Percentiles rank a stretch among this genome's conserved stretches.
Evolutionary conservation across 2,888 invertebrate genomes (phyloP).

Genomic region (Hyalella azteca): DNA sequence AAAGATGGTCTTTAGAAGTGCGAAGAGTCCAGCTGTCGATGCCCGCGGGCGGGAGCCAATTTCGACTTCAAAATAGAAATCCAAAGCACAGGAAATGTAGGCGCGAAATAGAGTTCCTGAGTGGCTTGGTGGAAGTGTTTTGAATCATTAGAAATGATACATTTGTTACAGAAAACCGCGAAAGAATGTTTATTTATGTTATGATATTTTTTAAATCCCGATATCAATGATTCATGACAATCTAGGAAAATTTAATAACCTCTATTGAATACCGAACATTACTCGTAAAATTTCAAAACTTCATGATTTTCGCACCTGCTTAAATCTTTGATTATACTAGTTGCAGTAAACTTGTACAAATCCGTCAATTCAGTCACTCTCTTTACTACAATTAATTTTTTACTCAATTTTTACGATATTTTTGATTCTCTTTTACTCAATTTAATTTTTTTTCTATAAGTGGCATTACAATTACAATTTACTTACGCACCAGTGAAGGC

Average conservation of each 20-base stretch:
- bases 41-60: background rate
- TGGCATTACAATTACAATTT: too few relatives aligned
- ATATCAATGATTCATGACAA: too few relatives aligned
- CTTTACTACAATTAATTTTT: background rate
- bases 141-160: background rate
- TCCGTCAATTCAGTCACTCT: background rate
- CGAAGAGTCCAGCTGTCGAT: conserved; percentile 1
- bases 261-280: too few relatives aligned
- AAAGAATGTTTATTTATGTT: background rate
- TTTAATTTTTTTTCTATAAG: background rate
- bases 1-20: conserved; percentile 24
- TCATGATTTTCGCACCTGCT: too few relatives aligned
- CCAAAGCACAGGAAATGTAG: conserved; percentile 25
- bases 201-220: too few relatives aligned
- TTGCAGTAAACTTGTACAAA: background rate
- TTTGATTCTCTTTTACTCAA: background rate
- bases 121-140: background rate
- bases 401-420: background rate
- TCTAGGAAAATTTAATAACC: too few relatives aligned
- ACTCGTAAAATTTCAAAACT: too few relatives aligned
- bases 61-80: conserved; percentile 12
- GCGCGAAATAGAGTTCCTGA: background rate
- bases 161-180: background rate
- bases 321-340: too few relatives aligned
- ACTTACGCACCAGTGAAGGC: too few relatives aligned